Conservation (phyloP, 2,888 invertebrate species). For the Lacanobia oleracea region DNA sequence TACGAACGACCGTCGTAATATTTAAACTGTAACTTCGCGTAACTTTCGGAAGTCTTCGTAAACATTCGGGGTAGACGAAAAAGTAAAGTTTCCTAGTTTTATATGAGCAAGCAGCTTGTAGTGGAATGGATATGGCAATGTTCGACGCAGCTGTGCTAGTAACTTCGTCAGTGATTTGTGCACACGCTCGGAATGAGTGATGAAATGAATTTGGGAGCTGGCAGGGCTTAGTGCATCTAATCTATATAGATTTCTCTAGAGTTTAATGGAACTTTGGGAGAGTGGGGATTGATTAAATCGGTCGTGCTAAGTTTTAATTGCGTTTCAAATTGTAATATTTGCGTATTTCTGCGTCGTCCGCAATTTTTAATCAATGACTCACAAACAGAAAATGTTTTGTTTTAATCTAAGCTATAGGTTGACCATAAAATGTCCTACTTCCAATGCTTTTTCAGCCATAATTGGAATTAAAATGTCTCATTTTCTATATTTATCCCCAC, state of each 20-base stretch:
- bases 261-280: conserved; percentile 12
- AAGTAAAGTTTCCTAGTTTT: conserved; percentile 42
- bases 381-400: neutral
- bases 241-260: conserved; percentile 32
- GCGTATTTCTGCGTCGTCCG: neutral
- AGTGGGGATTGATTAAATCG: conserved; percentile 9
- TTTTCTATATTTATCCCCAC: neutral
- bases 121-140: conserved; percentile 65
- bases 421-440: too few species aligned
- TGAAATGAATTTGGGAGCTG: conserved; percentile 48
- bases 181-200: conserved; percentile 56
- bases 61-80: conserved; percentile 29
- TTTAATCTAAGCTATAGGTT: too few species aligned
- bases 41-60: conserved; percentile 36
- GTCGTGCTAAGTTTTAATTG: conserved; percentile 11
- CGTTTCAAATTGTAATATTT: conserved; percentile 3
- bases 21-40: conserved; percentile 37
- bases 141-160: conserved; percentile 72
- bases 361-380: neutral
- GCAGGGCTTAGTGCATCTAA: conserved; percentile 52
- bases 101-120: conserved; percentile 55
- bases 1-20: conserved; percentile 35
- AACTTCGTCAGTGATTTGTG: conserved; percentile 71
- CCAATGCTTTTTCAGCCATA: too few species aligned
- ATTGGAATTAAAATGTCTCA: too few species aligned